Evolutionary conservation across 2,888 invertebrate genomes (phyloP).

Genomic region (Tenodera sinensis): DNA sequence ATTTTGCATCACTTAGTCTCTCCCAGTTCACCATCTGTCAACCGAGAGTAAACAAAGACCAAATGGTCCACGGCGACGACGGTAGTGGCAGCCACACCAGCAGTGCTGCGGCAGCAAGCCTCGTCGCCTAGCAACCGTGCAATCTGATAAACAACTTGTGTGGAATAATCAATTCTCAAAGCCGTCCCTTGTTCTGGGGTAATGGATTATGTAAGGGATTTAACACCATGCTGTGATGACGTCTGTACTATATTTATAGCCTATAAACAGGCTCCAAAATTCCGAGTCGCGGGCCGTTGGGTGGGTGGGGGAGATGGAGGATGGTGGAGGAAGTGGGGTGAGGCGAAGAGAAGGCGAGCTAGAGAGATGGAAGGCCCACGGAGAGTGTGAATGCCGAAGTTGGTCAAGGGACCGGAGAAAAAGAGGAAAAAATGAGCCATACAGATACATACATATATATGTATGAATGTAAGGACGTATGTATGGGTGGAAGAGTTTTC

Average conservation of each 20-base stretch:
- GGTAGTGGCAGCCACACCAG: background rate
- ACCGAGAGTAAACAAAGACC: conserved; percentile 38
- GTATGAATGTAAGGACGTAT: background rate
- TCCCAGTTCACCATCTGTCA: conserved; percentile 38
- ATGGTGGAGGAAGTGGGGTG: conserved; percentile 9
- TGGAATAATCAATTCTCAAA: conserved; percentile 36
- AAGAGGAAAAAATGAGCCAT: conserved; percentile 5
- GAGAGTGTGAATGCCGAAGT: conserved; percentile 2
- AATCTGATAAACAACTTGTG: conserved; percentile 38
- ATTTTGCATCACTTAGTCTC: conserved; percentile 32
- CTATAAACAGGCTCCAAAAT: conserved; percentile 31
- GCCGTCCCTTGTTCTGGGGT: conserved; percentile 33
- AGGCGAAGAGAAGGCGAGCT: background rate
- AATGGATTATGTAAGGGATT: conserved; percentile 35
- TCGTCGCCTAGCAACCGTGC: conserved; percentile 33
- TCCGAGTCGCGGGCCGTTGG: conserved; percentile 19
- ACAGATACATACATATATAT: background rate
- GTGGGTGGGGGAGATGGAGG: conserved; percentile 1
- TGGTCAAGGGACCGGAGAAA: conserved; percentile 25
- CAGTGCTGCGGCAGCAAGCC: conserved; percentile 18
- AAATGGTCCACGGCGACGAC: conserved; percentile 36
- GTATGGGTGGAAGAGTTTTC: background rate
- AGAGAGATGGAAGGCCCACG: background rate
- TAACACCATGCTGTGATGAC: conserved; percentile 33
- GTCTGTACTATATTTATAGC: conserved; percentile 34